Evolutionary conservation across 2,797 vertebrate genomes (phyloP).

Genomic region (Dermochelys coriacea): DNA sequence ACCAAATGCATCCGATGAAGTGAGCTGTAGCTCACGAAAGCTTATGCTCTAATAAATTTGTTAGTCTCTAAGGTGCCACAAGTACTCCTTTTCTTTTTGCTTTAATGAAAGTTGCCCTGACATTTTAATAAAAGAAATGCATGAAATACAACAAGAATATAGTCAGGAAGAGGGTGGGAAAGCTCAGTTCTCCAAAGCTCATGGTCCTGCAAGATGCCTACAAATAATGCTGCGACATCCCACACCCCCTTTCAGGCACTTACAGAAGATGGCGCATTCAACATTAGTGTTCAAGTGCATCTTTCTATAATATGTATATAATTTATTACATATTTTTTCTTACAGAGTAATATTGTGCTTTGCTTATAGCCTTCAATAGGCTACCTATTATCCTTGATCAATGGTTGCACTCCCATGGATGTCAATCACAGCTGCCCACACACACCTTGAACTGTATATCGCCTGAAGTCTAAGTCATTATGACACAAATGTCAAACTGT

Average conservation of each 20-base stretch:
- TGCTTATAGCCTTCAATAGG: neutral
- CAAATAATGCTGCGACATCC: neutral
- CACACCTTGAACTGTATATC: neutral
- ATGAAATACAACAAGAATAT: neutral
- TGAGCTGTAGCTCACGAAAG: too few relatives aligned
- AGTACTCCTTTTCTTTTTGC: too few relatives aligned
- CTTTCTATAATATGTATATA: neutral
- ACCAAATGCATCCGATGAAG: too few relatives aligned
- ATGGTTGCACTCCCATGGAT: neutral
- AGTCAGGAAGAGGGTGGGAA: neutral
- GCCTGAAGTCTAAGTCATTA: slow-evolving; percentile 1
- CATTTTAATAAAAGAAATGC: neutral
- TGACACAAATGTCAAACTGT: slow-evolving; percentile 12
- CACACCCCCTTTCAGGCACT: neutral
- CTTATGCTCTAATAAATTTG: too few relatives aligned
- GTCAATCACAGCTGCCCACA: neutral
- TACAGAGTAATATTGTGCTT: neutral
- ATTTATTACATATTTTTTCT: neutral
- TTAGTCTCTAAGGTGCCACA: too few relatives aligned
- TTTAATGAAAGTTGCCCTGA: neutral
- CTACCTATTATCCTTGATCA: neutral
- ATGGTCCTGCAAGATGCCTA: neutral
- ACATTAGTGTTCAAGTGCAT: neutral
- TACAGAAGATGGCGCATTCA: neutral
- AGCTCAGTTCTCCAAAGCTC: neutral